Evolutionary conservation across 2,888 invertebrate genomes (phyloP), one percentile per base, ranked within the genome.

Genomic region (Chromoteleia sp.): DNA sequence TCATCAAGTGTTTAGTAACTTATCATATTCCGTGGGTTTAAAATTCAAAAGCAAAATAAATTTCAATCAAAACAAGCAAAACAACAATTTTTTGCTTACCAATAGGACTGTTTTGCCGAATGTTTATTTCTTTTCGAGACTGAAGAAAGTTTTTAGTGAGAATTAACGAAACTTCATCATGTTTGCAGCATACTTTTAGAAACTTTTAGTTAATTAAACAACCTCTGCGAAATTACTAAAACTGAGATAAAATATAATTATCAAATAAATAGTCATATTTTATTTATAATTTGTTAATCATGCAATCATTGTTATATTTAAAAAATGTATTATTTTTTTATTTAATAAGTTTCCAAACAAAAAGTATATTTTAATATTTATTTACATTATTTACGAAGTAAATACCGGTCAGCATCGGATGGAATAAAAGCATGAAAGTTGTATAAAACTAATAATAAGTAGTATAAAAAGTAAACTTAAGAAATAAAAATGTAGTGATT

Each of bases 121-220:
- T 36, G 45, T 48, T 70, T 39, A 14, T 25, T 39, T 39, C 29
- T 48, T 58, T 58, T 48, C 25, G 25, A 39, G 48, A 70, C 25
- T 70, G 45, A 68, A 45, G 56, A 50, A 71, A 71, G 59, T 71
- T 71, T 17, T 50, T 39, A 59, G 59, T 29, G 48, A 58, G 58
- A 67, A 30, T 71, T 61, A 50, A 52, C 59, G 7, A 50, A 61
- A 71, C 71, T 52, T 52, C 15, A 61, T 61, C 52, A 48, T 58
- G 70, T 29, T 58, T 29, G 70, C 19, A 17, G 56, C 33, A 0
- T 5, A 21, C 68, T 56, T 56, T 56, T 56, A 33, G 45, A 56
- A 29, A 56, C 54, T 43, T 15, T 33, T 45, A 43, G 12, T 54
- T 54, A 67, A 68, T 68, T 56, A 43, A 8, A 65, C 50, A n/a